A percentile compares a stretch with the other conserved stretches of the same genome.
Conservation (phyloP, 2,797 vertebrate species). For the Delichon dasypus region DNA sequence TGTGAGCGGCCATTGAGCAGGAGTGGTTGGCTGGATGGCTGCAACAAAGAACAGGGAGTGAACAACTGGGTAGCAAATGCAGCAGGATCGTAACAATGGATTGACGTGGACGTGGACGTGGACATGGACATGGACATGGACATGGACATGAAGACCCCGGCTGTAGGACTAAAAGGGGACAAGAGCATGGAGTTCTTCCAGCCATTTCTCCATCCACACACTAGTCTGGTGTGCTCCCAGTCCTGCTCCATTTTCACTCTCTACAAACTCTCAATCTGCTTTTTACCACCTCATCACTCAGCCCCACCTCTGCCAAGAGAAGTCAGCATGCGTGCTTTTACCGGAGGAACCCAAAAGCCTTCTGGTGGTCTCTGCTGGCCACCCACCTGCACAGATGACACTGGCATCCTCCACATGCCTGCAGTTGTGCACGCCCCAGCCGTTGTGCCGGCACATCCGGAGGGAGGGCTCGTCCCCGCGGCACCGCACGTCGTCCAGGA, state of each 20-base stretch:
- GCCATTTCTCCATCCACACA: too few relatives aligned
- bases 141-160: too few relatives aligned
- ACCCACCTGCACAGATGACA: slow-evolving; percentile 58
- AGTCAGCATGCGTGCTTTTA: not conserved
- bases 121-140: too few relatives aligned
- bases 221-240: too few relatives aligned
- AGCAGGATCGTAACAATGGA: not conserved
- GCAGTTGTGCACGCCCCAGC: slow-evolving; percentile 68
- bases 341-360: too few relatives aligned
- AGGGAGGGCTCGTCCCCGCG: slow-evolving; percentile 48
- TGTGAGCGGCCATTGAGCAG: not conserved
- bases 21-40: not conserved
- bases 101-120: too few relatives aligned
- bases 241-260: too few relatives aligned
- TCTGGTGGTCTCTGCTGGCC: not conserved
- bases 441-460: not conserved
- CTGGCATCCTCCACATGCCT: slow-evolving; percentile 47
- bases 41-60: not conserved
- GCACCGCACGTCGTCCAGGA: slow-evolving; percentile 60
- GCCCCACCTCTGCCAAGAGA: not conserved
- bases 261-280: not conserved
- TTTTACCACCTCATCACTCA: too few relatives aligned
- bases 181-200: too few relatives aligned
- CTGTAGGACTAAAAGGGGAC: too few relatives aligned
- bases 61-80: not conserved